Evolutionary conservation across 2,113 vertebrate species (phyloP), one percentile per base, ranked within the genome.

Genomic region (Lepus europaeus): DNA sequence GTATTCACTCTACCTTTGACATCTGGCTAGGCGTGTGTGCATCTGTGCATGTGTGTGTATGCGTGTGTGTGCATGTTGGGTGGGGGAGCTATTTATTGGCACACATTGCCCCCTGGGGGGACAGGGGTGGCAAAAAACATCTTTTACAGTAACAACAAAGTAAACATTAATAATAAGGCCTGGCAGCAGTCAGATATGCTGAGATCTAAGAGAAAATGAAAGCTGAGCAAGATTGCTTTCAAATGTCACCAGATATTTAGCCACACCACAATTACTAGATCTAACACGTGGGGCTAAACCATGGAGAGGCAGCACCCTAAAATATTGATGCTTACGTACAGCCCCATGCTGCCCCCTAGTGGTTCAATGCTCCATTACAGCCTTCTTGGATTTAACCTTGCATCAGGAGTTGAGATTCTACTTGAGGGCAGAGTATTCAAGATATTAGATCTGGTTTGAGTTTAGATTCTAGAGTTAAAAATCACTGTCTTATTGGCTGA

Each of bases 111-210:
- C 84, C 70, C 49, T 59, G 22, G 23, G 23, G 31, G 64, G 6
- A 8, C 56, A 31, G 16, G n/a, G 68, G 25, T 89, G 59, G 51
- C 22, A 59, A 59, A 59, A 59, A 85, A 89, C 93, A 90, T 61
- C 92, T 96, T 91, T 66, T 96, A 93, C 16, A 1, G 1, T 97
- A 94, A 16, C 84, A 96, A 97, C 97, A 97, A 90, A 87, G 96
- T 64, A 93, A 95, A 94, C 78, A 85, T 20, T 94, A 79, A 61
- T 63, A 39, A 87, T 78, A 83, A 29, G 88, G 45, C 39, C 70
- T 69, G 59, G 85, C 23, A 94, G 79, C 11, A 77, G 70, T 70
- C 66, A 89, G 51, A 74, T 33, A 69, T 22, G 19, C 89, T 86
- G 77, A 93, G 69, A 87, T 83, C 59, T 66, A 92, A 84, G 29